A percentile compares a stretch with the other conserved stretches of the same genome.
Conservation (phyloP, 2,888 invertebrate species). For the Panzeria rudis region DNA sequence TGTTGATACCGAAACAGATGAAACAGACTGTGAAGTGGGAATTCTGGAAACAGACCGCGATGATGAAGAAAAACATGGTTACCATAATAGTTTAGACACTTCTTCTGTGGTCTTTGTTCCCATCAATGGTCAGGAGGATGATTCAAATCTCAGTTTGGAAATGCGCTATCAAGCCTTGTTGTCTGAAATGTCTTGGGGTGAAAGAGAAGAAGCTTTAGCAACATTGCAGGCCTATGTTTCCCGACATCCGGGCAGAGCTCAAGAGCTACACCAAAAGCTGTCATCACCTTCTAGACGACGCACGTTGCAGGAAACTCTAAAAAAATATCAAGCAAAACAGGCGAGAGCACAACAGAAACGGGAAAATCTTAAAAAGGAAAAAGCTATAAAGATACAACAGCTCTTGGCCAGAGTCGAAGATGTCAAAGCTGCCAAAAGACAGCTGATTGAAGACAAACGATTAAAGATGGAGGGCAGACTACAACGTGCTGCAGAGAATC, state of each 20-base stretch:
- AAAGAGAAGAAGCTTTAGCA: slow-evolving; percentile 91
- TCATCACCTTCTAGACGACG: slow-evolving; percentile 95
- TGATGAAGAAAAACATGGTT: slow-evolving; percentile 76
- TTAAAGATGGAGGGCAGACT: slow-evolving; percentile 89
- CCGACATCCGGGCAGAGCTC: slow-evolving; percentile 95
- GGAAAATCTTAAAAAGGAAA: slow-evolving; percentile 91
- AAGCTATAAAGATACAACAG: slow-evolving; percentile 93
- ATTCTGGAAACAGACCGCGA: slow-evolving; percentile 79
- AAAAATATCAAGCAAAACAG: slow-evolving; percentile 94
- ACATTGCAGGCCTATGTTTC: slow-evolving; percentile 91
- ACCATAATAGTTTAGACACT: slow-evolving; percentile 74
- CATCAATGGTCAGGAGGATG: slow-evolving; percentile 77
- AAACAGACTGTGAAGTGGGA: slow-evolving; percentile 85
- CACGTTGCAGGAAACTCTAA: slow-evolving; percentile 92
- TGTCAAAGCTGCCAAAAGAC: slow-evolving; percentile 92
- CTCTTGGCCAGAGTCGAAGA: slow-evolving; percentile 93
- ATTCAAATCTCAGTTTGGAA: slow-evolving; percentile 85
- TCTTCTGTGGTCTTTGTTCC: slow-evolving; percentile 80
- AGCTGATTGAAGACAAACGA: slow-evolving; percentile 92
- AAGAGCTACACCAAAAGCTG: slow-evolving; percentile 96
- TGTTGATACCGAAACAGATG: slow-evolving; percentile 92
- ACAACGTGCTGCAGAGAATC: slow-evolving; percentile 95
- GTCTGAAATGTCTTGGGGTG: slow-evolving; percentile 92
- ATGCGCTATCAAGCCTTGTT: slow-evolving; percentile 89
- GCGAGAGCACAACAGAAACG: slow-evolving; percentile 95